A percentile compares a stretch with the other conserved stretches of the same genome.
phyloP scores from a whole-genome alignment of 2,888 invertebrate genomes.

The Toxonevra muliebris region DNA sequence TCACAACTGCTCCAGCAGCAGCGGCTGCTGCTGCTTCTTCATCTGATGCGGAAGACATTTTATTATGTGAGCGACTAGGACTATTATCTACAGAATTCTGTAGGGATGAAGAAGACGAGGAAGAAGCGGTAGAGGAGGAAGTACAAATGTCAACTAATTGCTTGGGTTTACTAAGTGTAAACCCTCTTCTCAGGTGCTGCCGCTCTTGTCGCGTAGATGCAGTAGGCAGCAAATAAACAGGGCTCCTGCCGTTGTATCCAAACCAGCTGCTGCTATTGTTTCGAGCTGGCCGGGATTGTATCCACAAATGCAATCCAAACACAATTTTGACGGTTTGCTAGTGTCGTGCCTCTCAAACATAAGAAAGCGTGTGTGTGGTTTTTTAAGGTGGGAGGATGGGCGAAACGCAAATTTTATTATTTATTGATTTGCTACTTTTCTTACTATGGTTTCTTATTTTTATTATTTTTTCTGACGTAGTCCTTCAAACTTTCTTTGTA shows the following conservation, averaged over 20 bases:
- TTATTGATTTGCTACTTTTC: slow-evolving; percentile 12
- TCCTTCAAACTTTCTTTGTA: slow-evolving; percentile 9
- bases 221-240: not conserved
- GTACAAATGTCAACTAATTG: no score
- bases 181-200: slow-evolving; percentile 26
- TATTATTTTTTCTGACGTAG: slow-evolving; percentile 29
- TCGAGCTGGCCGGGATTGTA: slow-evolving; percentile 36
- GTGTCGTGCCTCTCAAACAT: slow-evolving; percentile 29
- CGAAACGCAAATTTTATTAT: no score
- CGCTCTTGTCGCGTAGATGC: not conserved
- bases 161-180: not conserved
- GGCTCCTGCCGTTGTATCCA: slow-evolving; percentile 26
- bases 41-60: slow-evolving; percentile 36
- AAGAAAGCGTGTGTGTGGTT: slow-evolving; percentile 29
- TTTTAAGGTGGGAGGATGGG: not conserved
- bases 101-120: not conserved
- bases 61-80: not conserved
- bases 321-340: slow-evolving; percentile 40
- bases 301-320: slow-evolving; percentile 39
- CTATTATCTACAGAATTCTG: not conserved
- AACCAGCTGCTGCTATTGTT: slow-evolving; percentile 36
- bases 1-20: slow-evolving; percentile 47
- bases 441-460: slow-evolving; percentile 16
- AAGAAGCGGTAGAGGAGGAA: no score
- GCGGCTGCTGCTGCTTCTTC: slow-evolving; percentile 27